These are phyloP conservation scores for Heteropelma amictum DNA, from an alignment of 2,888 invertebrate genomes.

Conservation along the genomic window DNA sequence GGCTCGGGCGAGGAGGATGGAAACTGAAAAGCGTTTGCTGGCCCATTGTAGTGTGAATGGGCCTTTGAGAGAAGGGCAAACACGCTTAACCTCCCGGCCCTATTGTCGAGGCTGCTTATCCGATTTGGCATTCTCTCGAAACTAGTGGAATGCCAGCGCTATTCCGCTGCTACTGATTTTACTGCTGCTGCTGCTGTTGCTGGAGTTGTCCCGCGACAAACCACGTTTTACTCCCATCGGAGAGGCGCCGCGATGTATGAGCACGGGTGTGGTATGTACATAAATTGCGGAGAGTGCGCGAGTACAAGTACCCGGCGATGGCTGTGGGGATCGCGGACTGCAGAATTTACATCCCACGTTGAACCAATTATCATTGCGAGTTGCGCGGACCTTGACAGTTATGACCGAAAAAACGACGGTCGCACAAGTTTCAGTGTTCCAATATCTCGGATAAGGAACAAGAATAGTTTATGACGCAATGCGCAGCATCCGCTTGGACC, in stretches of 20 bases:
- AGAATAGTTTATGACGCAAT: no score
- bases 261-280: background rate
- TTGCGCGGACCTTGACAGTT: no score
- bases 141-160: constrained; percentile 50
- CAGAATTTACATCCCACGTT: no score
- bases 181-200: constrained; percentile 19
- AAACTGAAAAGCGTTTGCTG: constrained; percentile 68
- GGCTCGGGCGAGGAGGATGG: background rate
- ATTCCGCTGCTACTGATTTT: constrained; percentile 12
- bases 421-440: no score
- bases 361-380: no score
- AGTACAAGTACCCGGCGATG: no score
- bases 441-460: no score
- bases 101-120: constrained; percentile 75
- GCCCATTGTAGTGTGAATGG: constrained; percentile 74
- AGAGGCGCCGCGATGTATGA: background rate
- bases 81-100: constrained; percentile 76
- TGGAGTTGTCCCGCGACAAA: background rate
- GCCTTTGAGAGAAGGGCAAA: constrained; percentile 76
- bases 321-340: no score
- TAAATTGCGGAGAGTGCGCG: background rate
- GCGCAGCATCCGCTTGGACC: no score
- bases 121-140: constrained; percentile 70
- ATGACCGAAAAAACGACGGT: no score
- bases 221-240: constrained; percentile 5